Base-by-base conservation (phyloP, 2,888 invertebrate species). In the Atherix ibis region DNA sequence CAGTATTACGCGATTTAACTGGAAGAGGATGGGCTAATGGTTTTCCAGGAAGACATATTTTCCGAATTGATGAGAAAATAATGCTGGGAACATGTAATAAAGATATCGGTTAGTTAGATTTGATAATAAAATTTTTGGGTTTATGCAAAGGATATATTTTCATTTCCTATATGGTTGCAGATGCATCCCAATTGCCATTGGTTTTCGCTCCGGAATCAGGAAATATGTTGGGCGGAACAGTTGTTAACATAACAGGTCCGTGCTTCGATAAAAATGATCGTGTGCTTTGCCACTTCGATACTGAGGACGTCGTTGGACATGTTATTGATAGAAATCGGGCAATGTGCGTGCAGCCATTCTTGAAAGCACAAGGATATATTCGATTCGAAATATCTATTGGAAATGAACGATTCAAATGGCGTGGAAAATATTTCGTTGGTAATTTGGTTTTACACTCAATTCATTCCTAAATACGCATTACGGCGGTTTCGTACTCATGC, bases 171-270 rank as follows among this genome's bases (percentile, higher is more conserved):
- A 2, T 29, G 38, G 28, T 49, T 52, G 16, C 46, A 85, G 87
- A 82, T 48, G 82, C 80, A 13, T 76, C 84, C 0, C 73, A 81
- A 54, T 68, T 89, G 37, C 80, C 81, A 0, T 58, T 91, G 34
- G 75, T 83, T 46, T 89, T 89, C 49, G 89, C 92, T 0, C 94
- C 94, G 0, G 91, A 94, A 58, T 88, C 87, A 51, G 95, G 92
- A 4, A 91, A 88, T 56, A 95, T 97, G 95, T 67, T 95, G 43
- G 97, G 97, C 3, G 97, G 97, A 2, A 87, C 89, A 0, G 76
- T 94, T 34, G 88, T 97, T 25, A 94, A 95, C 53, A 84, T 97
- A 38, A 92, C 95, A 0, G 97, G 95, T 0, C 92, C 94, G 3
- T 97, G 97, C 55, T 87, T 95, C 54, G 68, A 76, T 43, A 71